Base-by-base conservation (phyloP, 2,888 invertebrate species). In the Oxyteleia sp. region DNA sequence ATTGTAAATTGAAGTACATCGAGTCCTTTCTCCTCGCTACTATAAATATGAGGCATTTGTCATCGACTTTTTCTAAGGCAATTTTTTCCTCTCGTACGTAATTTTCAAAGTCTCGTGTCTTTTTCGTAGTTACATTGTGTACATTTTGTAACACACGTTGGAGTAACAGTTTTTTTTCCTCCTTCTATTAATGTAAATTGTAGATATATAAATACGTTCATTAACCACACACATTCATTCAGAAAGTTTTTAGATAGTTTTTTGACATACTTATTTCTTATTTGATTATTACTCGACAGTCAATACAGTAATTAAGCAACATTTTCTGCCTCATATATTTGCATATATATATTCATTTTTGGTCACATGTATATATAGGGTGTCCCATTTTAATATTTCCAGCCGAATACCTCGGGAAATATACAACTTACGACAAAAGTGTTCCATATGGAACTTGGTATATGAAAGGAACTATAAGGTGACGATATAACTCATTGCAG, bases 1-100 rank as follows among this genome's bases (percentile, higher is more conserved):
- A 92, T 92, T 88, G 90, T 90, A 90, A 84, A 87, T 71, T 41
- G 84, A 86, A 87, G 84, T 89, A 89, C 87, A 71, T 86, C 87
- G 87, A 88, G 85, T 85, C 84, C 86, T 85, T 69, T 41, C 15
- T 51, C 72, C 57, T 51, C 13, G 53, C 43, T 63, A 63, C 45
- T 45, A 43, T 47, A 18, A 57, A 68, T 47, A 61, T 18, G 68
- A 76, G 68, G 59, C 76, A 74, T 63, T 47, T 23, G 2, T 43
- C 18, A 55, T 4, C 8, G 38, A 38, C 13, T 38, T 38, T n/a
- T 4, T 38, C 38, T 38, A 11, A 38, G 8, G 13, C 38, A 38
- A n/a, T 38, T 38, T 38, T 3, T 38, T 38, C 38, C n/a, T n/a
- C n/a, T 38, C 38, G 2, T 13, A 38, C 4, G 38, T 38, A 38